phyloP scores from a whole-genome alignment of 2,113 vertebrate genomes.

The Pachycephala philippinensis region DNA sequence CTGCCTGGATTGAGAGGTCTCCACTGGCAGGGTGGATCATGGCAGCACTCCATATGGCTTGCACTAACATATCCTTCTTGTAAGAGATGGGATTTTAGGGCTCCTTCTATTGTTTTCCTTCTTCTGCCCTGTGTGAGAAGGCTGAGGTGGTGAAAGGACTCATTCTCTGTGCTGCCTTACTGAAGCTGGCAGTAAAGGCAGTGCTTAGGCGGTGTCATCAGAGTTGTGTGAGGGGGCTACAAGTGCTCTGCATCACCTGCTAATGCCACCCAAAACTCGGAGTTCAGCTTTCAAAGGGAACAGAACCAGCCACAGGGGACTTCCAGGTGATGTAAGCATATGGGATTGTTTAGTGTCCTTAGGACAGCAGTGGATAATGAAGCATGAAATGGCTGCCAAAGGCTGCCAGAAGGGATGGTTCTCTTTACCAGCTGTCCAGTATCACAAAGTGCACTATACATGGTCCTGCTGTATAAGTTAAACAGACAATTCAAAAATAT shows the following conservation, averaged over 20 bases:
- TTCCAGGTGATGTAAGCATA: not conserved
- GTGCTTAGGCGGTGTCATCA: not conserved
- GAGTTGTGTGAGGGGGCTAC: not conserved
- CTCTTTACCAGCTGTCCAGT: not conserved
- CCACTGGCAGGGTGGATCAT: not conserved
- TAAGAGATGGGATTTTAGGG: not conserved
- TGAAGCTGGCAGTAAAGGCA: not conserved
- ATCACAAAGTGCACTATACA: not conserved
- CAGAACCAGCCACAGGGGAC: not conserved
- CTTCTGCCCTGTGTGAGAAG: not conserved
- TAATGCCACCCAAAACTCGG: not conserved
- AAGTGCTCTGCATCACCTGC: not conserved
- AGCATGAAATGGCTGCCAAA: not conserved
- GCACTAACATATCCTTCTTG: not conserved
- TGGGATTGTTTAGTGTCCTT: not conserved
- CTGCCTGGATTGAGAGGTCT: not conserved
- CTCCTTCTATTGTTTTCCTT: not conserved
- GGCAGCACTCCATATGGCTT: not conserved
- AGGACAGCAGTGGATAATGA: not conserved
- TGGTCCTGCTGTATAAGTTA: not conserved
- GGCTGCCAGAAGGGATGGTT: not conserved
- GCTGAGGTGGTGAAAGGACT: not conserved
- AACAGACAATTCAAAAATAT: not conserved
- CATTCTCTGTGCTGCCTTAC: rapidly evolving
- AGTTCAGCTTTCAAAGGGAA: not conserved